phyloP scores from a whole-genome alignment of 2,888 invertebrate species.

The Leptinotarsa peninsularis region DNA sequence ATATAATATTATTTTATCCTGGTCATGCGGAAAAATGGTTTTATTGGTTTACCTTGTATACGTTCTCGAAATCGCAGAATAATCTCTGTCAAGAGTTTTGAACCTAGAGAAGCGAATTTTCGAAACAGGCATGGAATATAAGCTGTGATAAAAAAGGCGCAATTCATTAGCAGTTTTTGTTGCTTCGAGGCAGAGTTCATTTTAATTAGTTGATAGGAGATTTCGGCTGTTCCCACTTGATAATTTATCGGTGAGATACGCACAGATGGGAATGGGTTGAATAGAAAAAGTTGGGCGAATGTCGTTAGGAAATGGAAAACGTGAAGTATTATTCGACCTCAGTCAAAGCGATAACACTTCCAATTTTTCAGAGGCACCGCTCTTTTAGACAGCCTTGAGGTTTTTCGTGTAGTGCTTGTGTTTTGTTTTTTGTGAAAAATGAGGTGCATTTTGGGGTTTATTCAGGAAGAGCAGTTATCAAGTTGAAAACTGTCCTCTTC shows the following conservation, averaged over 20 bases:
- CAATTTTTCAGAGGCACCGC: neutral
- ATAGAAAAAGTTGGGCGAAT: constrained; percentile 4
- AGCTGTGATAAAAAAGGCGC: too few species aligned
- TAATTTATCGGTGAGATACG: constrained; percentile 23
- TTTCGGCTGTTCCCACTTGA: constrained; percentile 18
- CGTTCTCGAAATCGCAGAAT: too few species aligned
- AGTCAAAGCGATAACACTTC: neutral
- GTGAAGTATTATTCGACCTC: constrained; percentile 7
- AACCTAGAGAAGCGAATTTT: too few species aligned
- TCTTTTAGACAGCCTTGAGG: too few species aligned
- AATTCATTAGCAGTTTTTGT: constrained; percentile 25
- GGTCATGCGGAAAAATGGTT: too few species aligned
- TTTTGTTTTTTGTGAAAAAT: too few species aligned
- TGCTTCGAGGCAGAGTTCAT: neutral
- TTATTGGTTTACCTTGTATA: too few species aligned
- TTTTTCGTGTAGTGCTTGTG: too few species aligned
- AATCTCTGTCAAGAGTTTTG: too few species aligned
- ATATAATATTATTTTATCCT: too few species aligned
- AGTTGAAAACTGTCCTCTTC: neutral
- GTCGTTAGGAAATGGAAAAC: neutral
- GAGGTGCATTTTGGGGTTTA: neutral
- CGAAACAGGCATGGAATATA: too few species aligned
- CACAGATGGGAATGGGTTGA: constrained; percentile 5
- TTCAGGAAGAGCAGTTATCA: neutral
- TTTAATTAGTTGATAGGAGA: constrained; percentile 27